Conservation (phyloP, 1,140 invertebrate species). For the Thaumatotibia leucotreta region DNA sequence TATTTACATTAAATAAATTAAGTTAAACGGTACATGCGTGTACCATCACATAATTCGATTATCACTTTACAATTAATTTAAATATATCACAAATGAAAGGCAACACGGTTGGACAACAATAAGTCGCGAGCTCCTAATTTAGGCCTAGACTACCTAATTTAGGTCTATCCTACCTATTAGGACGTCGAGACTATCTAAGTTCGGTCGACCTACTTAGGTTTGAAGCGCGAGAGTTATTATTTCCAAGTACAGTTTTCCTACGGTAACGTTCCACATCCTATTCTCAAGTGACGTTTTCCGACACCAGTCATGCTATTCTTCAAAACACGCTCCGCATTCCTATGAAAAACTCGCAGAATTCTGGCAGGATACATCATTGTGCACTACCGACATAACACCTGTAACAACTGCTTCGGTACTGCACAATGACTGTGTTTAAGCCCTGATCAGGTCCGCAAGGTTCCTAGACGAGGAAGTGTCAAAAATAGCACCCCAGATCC, state of each 20-base stretch:
- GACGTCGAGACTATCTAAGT: background rate
- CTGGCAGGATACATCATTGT: background rate
- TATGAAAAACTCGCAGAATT: background rate
- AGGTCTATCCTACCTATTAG: background rate
- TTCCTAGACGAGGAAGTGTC: background rate
- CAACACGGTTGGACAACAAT: slow-evolving; percentile 45
- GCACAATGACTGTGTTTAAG: background rate
- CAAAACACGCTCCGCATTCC: background rate
- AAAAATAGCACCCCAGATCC: background rate
- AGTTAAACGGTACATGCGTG: slow-evolving; percentile 26
- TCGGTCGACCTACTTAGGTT: background rate
- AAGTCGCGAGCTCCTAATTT: slow-evolving; percentile 57
- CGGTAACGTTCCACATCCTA: background rate
- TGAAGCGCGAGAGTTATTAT: slow-evolving; percentile 67
- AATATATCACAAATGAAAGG: slow-evolving; percentile 42
- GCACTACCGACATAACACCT: background rate
- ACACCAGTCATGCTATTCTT: background rate
- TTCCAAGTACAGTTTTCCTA: slow-evolving; percentile 17
- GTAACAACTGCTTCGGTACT: background rate
- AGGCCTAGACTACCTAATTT: background rate
- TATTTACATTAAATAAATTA: slow-evolving; percentile 54
- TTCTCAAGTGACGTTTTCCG: background rate
- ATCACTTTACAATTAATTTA: slow-evolving; percentile 20
- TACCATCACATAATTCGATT: slow-evolving; percentile 5
- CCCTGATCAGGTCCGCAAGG: background rate